A percentile compares a stretch with the other conserved stretches of the same genome.
These are phyloP conservation scores for Portevinia maculata DNA, from an alignment of 2,888 invertebrate genomes.

Conservation along the genomic window DNA sequence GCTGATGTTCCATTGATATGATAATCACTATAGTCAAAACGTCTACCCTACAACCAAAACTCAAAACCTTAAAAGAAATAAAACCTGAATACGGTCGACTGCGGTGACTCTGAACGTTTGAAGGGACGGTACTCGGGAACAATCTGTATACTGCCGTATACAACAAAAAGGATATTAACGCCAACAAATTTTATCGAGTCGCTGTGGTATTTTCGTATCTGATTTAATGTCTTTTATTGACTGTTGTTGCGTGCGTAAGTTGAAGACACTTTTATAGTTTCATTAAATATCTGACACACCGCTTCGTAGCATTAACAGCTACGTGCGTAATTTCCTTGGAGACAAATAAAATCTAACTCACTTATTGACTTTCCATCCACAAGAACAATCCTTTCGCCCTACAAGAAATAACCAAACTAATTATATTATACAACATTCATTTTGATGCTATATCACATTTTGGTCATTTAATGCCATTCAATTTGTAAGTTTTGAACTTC, in stretches of 20 bases:
- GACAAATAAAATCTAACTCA: constrained; percentile 10
- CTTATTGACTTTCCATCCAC: constrained; percentile 3
- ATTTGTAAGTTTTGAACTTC: constrained; percentile 75
- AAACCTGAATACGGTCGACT: too few relatives aligned
- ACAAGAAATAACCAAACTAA: constrained; percentile 27
- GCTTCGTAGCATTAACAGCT: neutral
- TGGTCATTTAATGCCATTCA: constrained; percentile 80
- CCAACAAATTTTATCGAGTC: neutral
- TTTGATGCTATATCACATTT: constrained; percentile 65
- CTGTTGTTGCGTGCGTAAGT: constrained; percentile 15
- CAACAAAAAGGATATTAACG: neutral
- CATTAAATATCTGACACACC: constrained; percentile 20
- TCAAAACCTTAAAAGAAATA: too few relatives aligned
- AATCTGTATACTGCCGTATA: neutral
- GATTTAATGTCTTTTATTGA: constrained; percentile 29
- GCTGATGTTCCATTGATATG: too few relatives aligned
- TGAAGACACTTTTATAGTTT: constrained; percentile 47
- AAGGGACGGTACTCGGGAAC: too few relatives aligned
- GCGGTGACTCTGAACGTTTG: too few relatives aligned
- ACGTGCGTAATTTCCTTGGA: constrained; percentile 10
- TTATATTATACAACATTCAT: neutral
- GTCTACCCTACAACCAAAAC: too few relatives aligned
- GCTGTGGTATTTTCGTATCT: too few relatives aligned
- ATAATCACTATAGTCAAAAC: too few relatives aligned
- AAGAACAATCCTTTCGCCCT: neutral